These are phyloP conservation scores for Microtus oregoni DNA, from an alignment of 2,113 vertebrate species.

Conservation along the genomic window DNA sequence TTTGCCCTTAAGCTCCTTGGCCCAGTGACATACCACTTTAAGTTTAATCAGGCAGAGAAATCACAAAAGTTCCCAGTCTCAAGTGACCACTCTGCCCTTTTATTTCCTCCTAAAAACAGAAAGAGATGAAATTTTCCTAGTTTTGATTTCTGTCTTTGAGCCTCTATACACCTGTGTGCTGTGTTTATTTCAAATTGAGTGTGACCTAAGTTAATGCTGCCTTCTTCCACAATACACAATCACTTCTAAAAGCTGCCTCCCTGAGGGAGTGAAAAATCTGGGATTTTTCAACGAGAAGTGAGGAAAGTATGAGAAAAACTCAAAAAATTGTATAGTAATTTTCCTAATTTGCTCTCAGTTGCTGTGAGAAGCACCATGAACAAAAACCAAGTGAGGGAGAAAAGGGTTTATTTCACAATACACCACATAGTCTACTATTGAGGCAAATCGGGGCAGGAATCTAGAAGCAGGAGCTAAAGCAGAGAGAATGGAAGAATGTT, in stretches of 20 bases:
- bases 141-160: conserved; percentile 28
- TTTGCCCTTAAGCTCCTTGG: conserved; percentile 72
- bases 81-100: conserved; percentile 62
- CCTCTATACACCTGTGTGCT: not conserved
- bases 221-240: not conserved
- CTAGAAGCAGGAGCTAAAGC: not conserved
- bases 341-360: not conserved
- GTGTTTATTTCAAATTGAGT: conserved; percentile 54
- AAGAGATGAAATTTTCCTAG: conserved; percentile 63
- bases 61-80: conserved; percentile 66
- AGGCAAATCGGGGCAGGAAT: not conserved
- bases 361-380: not conserved
- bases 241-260: not conserved
- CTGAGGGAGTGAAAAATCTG: not conserved
- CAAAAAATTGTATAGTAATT: not conserved
- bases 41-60: conserved; percentile 79
- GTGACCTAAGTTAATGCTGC: conserved; percentile 33
- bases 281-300: not conserved
- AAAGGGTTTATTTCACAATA: not conserved
- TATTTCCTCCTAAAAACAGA: not conserved
- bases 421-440: too few species aligned
- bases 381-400: fast-evolving
- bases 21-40: conserved; percentile 65
- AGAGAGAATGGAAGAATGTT: not conserved
- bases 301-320: not conserved